Evolutionary conservation across 2,888 invertebrate species (phyloP).

Genomic region (Conistra vaccinii): DNA sequence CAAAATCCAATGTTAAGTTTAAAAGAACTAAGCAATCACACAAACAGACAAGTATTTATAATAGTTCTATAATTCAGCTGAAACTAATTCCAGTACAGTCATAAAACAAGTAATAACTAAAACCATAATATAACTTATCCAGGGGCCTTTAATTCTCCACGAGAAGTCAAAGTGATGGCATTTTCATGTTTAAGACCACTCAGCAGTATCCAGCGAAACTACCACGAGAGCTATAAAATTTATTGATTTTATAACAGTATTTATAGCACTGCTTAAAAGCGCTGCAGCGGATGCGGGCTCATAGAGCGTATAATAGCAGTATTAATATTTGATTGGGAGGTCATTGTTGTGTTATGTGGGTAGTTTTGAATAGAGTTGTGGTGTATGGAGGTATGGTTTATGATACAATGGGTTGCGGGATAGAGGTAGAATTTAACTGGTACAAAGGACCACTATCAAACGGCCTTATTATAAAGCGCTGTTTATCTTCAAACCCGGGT

Average conservation of each 20-base stretch:
- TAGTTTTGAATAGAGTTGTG: slow-evolving; percentile 31
- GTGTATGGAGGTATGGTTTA: slow-evolving; percentile 11
- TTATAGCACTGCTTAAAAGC: slow-evolving; percentile 52
- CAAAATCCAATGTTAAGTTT: too few species aligned
- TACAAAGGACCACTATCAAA: background rate
- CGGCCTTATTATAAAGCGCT: too few species aligned
- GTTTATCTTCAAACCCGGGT: too few species aligned
- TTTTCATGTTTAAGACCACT: slow-evolving; percentile 48
- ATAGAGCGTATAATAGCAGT: slow-evolving; percentile 39
- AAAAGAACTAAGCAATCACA: too few species aligned
- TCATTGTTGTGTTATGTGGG: slow-evolving; percentile 50
- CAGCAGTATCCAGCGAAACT: slow-evolving; percentile 34
- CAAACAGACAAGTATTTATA: too few species aligned
- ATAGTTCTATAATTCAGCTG: too few species aligned
- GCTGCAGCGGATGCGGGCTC: slow-evolving; percentile 58
- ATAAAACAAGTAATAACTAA: slow-evolving; percentile 25
- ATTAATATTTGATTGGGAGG: slow-evolving; percentile 64
- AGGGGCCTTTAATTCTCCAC: background rate
- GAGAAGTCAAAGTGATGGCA: slow-evolving; percentile 37
- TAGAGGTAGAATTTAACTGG: background rate
- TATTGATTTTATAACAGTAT: slow-evolving; percentile 49
- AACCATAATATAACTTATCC: slow-evolving; percentile 17
- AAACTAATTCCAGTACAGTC: background rate
- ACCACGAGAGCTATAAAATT: slow-evolving; percentile 51
- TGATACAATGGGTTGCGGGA: background rate